phyloP scores from a whole-genome alignment of 2,113 vertebrate species.

The Panthera uncia region DNA sequence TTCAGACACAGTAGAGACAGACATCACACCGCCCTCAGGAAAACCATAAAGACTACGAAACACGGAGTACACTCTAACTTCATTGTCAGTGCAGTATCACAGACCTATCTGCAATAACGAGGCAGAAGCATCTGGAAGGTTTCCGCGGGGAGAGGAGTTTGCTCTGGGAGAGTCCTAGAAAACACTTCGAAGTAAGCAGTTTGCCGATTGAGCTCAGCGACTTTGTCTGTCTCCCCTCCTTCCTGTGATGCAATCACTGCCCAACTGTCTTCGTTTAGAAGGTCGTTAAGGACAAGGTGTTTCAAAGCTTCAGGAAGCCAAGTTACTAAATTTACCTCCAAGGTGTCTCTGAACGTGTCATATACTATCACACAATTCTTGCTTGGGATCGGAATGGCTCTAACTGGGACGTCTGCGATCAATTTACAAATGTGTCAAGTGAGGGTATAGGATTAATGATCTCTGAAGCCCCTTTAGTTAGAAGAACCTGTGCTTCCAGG shows the following conservation, averaged over 20 bases:
- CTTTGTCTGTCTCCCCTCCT: neutral
- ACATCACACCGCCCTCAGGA: neutral
- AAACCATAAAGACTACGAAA: neutral
- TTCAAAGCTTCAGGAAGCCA: neutral
- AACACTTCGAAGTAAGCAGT: neutral
- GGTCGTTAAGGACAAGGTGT: neutral
- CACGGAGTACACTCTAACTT: neutral
- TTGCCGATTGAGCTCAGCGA: neutral
- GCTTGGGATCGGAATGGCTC: neutral
- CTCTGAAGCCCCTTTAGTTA: neutral
- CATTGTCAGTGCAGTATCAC: neutral
- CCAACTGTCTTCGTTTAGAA: neutral
- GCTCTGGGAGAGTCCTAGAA: neutral
- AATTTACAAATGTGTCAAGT: neutral
- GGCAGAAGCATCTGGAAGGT: neutral
- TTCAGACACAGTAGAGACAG: neutral
- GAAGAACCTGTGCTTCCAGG: neutral
- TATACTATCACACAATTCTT: neutral
- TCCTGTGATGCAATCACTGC: neutral
- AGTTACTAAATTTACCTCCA: neutral
- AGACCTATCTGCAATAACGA: neutral
- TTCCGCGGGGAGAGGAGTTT: neutral
- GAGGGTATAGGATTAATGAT: neutral
- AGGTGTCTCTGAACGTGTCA: neutral
- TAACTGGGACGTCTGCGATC: neutral